Base-by-base conservation (phyloP, 2,888 invertebrate genomes). In the Stratiomys singularior region DNA sequence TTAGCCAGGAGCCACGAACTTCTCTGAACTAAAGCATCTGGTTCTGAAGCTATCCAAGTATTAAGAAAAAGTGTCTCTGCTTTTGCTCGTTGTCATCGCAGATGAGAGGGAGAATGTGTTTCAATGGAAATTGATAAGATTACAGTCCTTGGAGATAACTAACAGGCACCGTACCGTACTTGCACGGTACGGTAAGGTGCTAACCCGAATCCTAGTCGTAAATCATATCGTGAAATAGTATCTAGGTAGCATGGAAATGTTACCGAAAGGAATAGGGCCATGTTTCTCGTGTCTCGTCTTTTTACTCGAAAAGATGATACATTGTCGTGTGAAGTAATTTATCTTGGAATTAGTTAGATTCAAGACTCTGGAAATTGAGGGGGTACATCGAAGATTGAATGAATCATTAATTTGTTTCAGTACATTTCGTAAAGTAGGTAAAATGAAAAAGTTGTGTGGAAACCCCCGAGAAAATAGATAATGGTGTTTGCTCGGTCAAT, bases 171-270 rank as follows among this genome's bases (percentile, higher is more conserved):
- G n/a, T n/a, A n/a, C n/a, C n/a, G 4, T 13, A 64, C 27, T 9
- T 27, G 44, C 2, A 44, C 15, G 21, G 44, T 23, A 37, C 21
- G 37, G 74, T 21, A 74, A 27, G 67, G 67, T 67, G 46, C 67
- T 56, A 56, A 72, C 46, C 37, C 37, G 74, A 74, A 74, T 58
- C 44, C n/a, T 9, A 58, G 18, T 58, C 60, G 60, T 74, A 74
- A 74, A 74, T 74, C 60, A 74, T 74, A 37, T 30, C 44, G 21
- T 60, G 74, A 58, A 74, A 74, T 18, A 21, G 37, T 74, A 74
- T 30, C 74, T 72, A 30, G 44, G 18, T 74, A n/a, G 72, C 30
- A 72, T 30, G 30, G 56, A 69, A 60, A 60, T 60, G 60, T 18
- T 60, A 25, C 60, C 60, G 25, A 58, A 30, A 77, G 64, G 71